phyloP scores from a whole-genome alignment of 2,888 invertebrate genomes.

The Invenusta paracnida region DNA sequence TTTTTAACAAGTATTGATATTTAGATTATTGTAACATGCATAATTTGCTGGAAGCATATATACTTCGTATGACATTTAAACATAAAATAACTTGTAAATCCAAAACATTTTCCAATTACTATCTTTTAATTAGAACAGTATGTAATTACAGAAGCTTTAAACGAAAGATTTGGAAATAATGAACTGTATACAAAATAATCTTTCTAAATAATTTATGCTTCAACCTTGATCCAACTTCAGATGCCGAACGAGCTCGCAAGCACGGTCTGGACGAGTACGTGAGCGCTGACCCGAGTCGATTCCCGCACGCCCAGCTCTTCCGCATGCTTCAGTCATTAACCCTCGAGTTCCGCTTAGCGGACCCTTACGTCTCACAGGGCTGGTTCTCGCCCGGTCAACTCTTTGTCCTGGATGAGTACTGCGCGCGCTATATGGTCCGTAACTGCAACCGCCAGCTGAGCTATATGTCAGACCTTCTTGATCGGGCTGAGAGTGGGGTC shows the following conservation, averaged over 20 bases:
- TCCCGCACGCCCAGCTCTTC: conserved; percentile 88
- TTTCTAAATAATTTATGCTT: no score
- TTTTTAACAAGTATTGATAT: no score
- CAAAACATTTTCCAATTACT: no score
- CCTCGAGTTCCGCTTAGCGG: conserved; percentile 86
- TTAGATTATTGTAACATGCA: no score
- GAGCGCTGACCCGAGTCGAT: conserved; percentile 94
- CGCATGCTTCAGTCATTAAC: conserved; percentile 83
- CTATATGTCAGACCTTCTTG: conserved; percentile 87
- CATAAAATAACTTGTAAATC: no score
- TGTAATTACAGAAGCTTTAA: no score
- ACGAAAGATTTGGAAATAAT: no score
- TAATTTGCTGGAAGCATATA: no score
- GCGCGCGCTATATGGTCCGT: conserved; percentile 90
- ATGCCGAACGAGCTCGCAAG: conserved; percentile 84
- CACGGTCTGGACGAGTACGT: conserved; percentile 99
- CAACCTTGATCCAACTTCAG: no score
- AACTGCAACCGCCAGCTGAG: conserved; percentile 93
- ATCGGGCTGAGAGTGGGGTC: conserved; percentile 83
- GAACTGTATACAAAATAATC: no score
- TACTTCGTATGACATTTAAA: no score
- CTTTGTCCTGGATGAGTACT: conserved; percentile 84
- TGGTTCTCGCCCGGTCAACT: conserved; percentile 99
- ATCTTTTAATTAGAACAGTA: no score
- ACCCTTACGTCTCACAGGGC: conserved; percentile 96